phyloP scores from a whole-genome alignment of 2,797 vertebrate species.

The Podarcis siculus region DNA sequence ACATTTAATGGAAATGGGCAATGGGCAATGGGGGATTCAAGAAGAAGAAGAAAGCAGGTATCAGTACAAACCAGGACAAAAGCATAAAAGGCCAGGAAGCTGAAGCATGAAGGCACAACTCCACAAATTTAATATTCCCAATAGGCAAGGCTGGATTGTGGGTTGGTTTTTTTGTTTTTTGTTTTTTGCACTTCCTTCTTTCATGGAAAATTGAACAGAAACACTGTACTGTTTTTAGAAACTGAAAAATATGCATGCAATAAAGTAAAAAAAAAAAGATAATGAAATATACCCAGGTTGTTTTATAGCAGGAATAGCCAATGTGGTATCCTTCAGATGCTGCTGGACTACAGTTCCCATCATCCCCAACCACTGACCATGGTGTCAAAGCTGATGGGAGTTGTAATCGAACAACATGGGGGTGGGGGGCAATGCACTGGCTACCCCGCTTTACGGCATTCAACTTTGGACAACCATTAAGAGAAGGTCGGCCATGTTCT shows the following conservation, averaged over 20 bases:
- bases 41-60: background rate
- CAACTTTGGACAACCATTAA: conserved; percentile 23
- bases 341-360: no score
- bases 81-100: background rate
- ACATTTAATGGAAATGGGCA: no score
- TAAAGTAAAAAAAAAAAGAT: background rate
- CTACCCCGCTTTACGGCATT: conserved; percentile 3
- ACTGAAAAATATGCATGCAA: background rate
- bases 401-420: no score
- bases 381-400: no score
- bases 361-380: no score
- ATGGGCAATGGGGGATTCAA: background rate
- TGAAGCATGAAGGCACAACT: background rate
- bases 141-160: background rate
- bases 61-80: background rate
- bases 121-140: background rate
- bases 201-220: background rate
- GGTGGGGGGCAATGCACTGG: no score
- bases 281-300: no score
- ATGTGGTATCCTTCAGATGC: no score
- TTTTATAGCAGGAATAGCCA: no score
- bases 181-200: background rate
- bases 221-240: background rate
- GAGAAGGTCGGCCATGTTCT: conserved; percentile 3
- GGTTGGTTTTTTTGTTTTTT: background rate